These are phyloP conservation scores for Amphiprion clarkii DNA, from an alignment of 2,797 vertebrate genomes.

Conservation along the genomic window DNA sequence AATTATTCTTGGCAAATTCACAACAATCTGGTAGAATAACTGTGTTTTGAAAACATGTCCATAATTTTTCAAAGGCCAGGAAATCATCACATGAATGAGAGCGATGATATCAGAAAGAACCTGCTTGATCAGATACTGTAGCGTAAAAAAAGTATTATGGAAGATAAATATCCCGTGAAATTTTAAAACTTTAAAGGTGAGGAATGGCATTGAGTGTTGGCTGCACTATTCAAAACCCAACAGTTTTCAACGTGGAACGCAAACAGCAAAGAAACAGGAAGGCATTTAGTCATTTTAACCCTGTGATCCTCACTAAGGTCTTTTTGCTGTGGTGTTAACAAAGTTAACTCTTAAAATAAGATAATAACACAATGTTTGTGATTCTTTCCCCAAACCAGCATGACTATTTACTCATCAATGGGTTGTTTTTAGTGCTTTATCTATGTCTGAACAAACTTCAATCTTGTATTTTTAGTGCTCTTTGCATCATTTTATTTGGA, in stretches of 20 bases:
- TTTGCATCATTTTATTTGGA: no score
- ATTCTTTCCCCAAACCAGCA: no score
- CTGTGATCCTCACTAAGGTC: not conserved
- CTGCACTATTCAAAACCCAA: no score
- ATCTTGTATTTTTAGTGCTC: no score
- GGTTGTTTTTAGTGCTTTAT: no score
- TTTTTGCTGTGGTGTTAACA: not conserved
- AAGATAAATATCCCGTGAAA: not conserved
- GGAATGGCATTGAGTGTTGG: not conserved
- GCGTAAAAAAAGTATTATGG: not conserved
- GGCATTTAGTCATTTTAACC: not conserved
- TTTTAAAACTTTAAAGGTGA: not conserved
- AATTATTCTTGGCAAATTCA: slow-evolving; percentile 28
- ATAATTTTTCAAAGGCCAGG: not conserved
- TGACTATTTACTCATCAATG: no score
- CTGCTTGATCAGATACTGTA: not conserved
- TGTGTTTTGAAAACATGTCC: slow-evolving; percentile 35
- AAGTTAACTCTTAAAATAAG: not conserved
- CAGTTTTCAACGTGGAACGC: no score
- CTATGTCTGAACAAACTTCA: no score
- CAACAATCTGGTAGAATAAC: slow-evolving; percentile 21
- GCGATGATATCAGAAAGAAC: not conserved
- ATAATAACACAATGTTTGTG: no score
- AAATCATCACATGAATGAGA: slow-evolving; percentile 16
- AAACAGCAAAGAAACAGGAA: not conserved